Evolutionary conservation across 1,140 invertebrate species (phyloP), one percentile per base, ranked within the genome.

Genomic region (Leptinotarsa lineolata): DNA sequence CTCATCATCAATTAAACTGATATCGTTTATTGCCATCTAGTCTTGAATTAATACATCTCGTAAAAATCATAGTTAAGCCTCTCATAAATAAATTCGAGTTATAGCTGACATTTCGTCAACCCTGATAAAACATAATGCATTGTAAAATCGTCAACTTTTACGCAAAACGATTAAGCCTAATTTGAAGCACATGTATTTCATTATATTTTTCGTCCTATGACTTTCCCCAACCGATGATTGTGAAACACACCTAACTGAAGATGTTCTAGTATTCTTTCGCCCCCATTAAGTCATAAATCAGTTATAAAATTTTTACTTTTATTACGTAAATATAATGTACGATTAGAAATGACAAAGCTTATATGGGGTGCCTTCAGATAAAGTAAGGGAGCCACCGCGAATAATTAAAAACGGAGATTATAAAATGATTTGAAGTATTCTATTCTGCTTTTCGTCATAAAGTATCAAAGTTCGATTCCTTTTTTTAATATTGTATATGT

Each of bases 361-460:
- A n/a, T n/a, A 30, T 21, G 21, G 61, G 21, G 61, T 63, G 21
- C 4, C 21, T 20, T 63, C 61, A 63, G 61, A 63, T 63, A 30
- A 63, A 63, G 13, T 20, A 63, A 63, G 61, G 61, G 61, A 63
- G 61, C 61, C 61, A 21, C 61, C 5, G 61, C 11, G 61, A 63
- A 21, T 63, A 63, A 63, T 63, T 63, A 63, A 63, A 63, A 63
- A 63, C 13, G 24, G 61, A 63, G 61, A 63, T 63, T 21, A 63
- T 22, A n/a, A 15, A n/a, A n/a, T 63, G 24, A 60, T n/a, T n/a
- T n/a, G n/a, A n/a, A n/a, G n/a, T n/a, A n/a, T n/a, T n/a, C n/a
- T n/a, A n/a, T n/a, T n/a, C n/a, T n/a, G n/a, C n/a, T n/a, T n/a
- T n/a, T n/a, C n/a, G n/a, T n/a, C n/a, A n/a, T n/a, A n/a, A n/a